Conservation (phyloP, 1,140 invertebrate genomes). For the Pinna nobilis region DNA sequence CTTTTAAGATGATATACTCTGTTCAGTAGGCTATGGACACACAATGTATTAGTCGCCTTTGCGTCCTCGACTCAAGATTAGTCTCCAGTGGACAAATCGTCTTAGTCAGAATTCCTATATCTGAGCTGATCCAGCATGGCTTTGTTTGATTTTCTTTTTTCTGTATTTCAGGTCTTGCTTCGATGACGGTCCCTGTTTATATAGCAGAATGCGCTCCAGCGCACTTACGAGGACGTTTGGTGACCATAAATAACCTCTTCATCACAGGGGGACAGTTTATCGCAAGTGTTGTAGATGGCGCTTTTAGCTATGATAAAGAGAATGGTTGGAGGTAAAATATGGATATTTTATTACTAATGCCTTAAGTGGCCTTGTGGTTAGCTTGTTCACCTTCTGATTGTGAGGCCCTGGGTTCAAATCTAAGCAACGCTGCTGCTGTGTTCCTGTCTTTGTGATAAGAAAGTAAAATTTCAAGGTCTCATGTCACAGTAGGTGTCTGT, state of each 20-base stretch:
- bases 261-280: conserved; percentile 79
- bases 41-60: too few relatives aligned
- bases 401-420: too few relatives aligned
- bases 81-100: too few relatives aligned
- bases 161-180: conserved; percentile 77
- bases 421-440: too few relatives aligned
- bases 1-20: too few relatives aligned
- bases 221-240: conserved; percentile 77
- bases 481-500: too few relatives aligned
- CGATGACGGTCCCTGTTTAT: conserved; percentile 81
- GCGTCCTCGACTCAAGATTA: too few relatives aligned
- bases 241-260: conserved; percentile 79
- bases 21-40: too few relatives aligned
- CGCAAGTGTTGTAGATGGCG: conserved; percentile 78
- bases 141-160: conserved; percentile 2
- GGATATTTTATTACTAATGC: neutral
- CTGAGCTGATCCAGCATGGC: neutral
- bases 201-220: conserved; percentile 79
- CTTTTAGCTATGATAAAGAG: conserved; percentile 74
- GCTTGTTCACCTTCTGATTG: too few relatives aligned
- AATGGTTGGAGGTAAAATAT: conserved; percentile 67
- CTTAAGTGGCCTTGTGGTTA: too few relatives aligned
- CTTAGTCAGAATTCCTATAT: neutral
- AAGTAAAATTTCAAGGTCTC: too few relatives aligned
- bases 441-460: too few relatives aligned